A percentile compares a stretch with the other conserved stretches of the same genome.
phyloP scores from a whole-genome alignment of 2,888 invertebrate genomes.

The Cantharis nigra region DNA sequence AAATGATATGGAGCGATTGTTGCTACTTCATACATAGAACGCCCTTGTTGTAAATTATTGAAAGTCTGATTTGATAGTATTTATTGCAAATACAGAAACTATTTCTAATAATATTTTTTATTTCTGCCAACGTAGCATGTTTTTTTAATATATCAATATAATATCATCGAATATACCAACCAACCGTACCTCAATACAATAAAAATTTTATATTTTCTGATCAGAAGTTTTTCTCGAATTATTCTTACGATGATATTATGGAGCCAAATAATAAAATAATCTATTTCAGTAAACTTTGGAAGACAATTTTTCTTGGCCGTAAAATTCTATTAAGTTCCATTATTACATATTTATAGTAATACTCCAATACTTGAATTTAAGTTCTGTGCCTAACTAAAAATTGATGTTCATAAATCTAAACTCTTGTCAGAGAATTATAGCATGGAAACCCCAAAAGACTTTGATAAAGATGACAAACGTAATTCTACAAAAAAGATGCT shows the following conservation, averaged over 20 bases:
- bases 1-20: neutral
- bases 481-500: slow-evolving; percentile 10
- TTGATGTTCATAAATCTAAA: slow-evolving; percentile 14
- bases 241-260: neutral
- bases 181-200: neutral
- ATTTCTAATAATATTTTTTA: neutral
- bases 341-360: slow-evolving; percentile 10
- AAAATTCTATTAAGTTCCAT: slow-evolving; percentile 4
- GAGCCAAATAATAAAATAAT: neutral
- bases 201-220: neutral
- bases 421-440: slow-evolving; percentile 15
- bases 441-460: slow-evolving; percentile 6
- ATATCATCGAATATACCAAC: neutral
- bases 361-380: slow-evolving; percentile 5
- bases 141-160: neutral
- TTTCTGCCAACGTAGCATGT: neutral
- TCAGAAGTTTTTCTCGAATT: neutral
- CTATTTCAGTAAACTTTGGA: neutral
- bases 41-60: neutral
- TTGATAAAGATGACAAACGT: slow-evolving; percentile 15
- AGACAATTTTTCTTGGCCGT: neutral
- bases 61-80: neutral
- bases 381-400: slow-evolving; percentile 6
- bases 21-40: neutral
- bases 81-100: neutral